Evolutionary conservation across 2,113 vertebrate species (phyloP), one percentile per base, ranked within the genome.

Genomic region (Cynoglossus semilaevis): DNA sequence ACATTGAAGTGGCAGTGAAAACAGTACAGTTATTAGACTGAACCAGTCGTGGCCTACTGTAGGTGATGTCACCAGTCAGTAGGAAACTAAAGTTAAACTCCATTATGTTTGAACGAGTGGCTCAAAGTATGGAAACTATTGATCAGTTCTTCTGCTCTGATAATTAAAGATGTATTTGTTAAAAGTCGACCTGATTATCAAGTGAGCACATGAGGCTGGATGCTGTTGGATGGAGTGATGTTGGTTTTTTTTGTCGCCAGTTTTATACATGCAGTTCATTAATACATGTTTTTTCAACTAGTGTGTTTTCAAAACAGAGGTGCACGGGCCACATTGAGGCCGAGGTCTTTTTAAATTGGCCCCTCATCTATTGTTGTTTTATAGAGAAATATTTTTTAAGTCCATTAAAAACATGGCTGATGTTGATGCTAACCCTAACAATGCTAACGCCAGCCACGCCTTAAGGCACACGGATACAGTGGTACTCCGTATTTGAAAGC

Each of bases 101-200:
- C 78, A 76, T 80, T 78, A 80, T 80, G 70, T 70, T 58, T 58
- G 67, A 63, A 68, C 19, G 10, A 41, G 52, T 63, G 37, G 71
- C 79, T 76, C 60, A 76, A 85, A 91, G 88, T 8, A n/a, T 66
- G 67, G 76, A 72, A 90, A 87, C 50, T 83, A 69, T 88, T 85
- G 83, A 88, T 84, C 36, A 1, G 60, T 41, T 60, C 63, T 71
- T 76, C 65, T 73, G 70, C 72, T 56, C 83, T 80, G 67, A 65
- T 68, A 89, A 84, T 84, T 87, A 89, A 87, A 67, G 83, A 88
- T 70, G 51, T 87, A 68, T 88, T 89, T 85, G 88, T 85, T 82
- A 80, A 88, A 82, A 86, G 78, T 71, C 70, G 44, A 85, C 69
- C 80, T 66, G 77, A 74, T 87, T 88, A 77, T 63, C 46, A 82